These are phyloP conservation scores for Sphyrna mokarran DNA, from an alignment of 2,113 vertebrate species.

Conservation along the genomic window DNA sequence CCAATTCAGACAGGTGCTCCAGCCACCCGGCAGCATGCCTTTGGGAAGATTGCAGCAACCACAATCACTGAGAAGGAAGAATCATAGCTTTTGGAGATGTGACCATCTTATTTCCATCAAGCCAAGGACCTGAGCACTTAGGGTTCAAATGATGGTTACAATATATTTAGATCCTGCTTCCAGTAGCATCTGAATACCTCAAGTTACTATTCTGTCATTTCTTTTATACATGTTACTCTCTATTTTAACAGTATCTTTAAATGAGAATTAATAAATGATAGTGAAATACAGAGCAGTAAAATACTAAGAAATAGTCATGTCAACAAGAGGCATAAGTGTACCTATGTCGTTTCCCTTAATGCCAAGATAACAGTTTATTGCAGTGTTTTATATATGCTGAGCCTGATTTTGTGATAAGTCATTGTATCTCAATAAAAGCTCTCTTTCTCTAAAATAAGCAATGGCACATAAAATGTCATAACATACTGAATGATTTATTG, in stretches of 20 bases:
- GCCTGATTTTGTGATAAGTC: not conserved
- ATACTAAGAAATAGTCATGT: not conserved
- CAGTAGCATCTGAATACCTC: not conserved
- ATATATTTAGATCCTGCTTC: not conserved
- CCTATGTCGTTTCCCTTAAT: not conserved
- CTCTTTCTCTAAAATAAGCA: not conserved
- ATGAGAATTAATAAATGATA: not conserved
- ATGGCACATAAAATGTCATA: not conserved
- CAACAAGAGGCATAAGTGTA: not conserved
- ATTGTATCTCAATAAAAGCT: not conserved
- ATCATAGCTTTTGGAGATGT: not conserved
- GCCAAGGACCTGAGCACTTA: not conserved
- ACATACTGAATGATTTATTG: not conserved
- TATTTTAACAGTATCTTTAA: not conserved
- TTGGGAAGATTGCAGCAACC: not conserved
- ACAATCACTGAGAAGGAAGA: not conserved
- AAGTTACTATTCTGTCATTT: not conserved
- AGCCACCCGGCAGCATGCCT: not conserved
- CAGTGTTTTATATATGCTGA: not conserved
- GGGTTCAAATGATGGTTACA: not conserved
- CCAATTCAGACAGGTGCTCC: not conserved
- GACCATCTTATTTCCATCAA: not conserved
- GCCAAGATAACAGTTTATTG: not conserved
- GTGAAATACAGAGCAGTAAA: not conserved
- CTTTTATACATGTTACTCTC: not conserved